phyloP scores from a whole-genome alignment of 1,140 invertebrate species.

The Drosophila erecta region DNA sequence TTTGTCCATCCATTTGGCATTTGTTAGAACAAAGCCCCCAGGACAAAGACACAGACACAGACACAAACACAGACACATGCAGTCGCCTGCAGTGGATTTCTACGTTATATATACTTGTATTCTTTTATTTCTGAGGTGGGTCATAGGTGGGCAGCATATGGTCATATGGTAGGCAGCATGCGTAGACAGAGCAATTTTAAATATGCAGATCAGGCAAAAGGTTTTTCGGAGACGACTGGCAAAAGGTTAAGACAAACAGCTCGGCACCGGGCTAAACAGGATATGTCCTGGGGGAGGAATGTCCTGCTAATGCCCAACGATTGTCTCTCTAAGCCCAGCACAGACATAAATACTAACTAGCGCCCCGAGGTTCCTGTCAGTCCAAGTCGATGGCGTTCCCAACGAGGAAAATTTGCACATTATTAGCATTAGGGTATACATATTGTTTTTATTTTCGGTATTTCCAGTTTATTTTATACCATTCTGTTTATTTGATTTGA shows the following conservation, averaged over 20 bases:
- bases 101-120: slow-evolving; percentile 10
- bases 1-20: slow-evolving; percentile 43
- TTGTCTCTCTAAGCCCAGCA: slow-evolving; percentile 49
- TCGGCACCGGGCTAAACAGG: background rate
- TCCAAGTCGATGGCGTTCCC: background rate
- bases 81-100: slow-evolving; percentile 34
- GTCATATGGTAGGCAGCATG: slow-evolving; percentile 22
- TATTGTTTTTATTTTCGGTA: slow-evolving; percentile 62
- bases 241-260: slow-evolving; percentile 66
- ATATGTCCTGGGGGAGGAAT: slow-evolving; percentile 42
- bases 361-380: slow-evolving; percentile 44
- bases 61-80: slow-evolving; percentile 23
- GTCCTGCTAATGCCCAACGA: slow-evolving; percentile 48
- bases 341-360: slow-evolving; percentile 65
- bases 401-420: slow-evolving; percentile 62
- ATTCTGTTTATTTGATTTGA: slow-evolving; percentile 41
- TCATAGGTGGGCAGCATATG: slow-evolving; percentile 36
- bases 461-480: slow-evolving; percentile 30
- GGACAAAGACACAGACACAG: slow-evolving; percentile 29
- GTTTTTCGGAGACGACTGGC: slow-evolving; percentile 29
- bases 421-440: slow-evolving; percentile 67
- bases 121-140: slow-evolving; percentile 7
- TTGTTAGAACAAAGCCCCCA: slow-evolving; percentile 45
- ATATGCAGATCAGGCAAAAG: slow-evolving; percentile 74
- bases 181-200: slow-evolving; percentile 62